These are phyloP conservation scores for Rhopalosiphum maidis DNA, from an alignment of 1,140 invertebrate genomes.

Conservation along the genomic window DNA sequence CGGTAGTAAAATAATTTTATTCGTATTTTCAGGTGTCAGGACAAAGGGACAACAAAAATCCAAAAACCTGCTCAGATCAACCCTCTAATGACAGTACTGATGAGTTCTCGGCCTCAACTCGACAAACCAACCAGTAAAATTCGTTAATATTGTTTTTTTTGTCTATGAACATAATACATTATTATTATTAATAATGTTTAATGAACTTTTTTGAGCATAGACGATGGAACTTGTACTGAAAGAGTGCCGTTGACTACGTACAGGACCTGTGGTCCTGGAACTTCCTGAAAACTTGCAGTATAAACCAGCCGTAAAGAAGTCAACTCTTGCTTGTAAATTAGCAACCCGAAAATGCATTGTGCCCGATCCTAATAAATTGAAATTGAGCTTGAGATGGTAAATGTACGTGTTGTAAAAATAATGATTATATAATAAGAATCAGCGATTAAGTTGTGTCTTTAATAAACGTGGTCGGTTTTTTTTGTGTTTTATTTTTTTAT, in stretches of 20 bases:
- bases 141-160: too few relatives aligned
- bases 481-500: constrained; percentile 18
- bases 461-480: constrained; percentile 1
- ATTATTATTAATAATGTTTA: neutral
- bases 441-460: constrained; percentile 16
- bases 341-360: constrained; percentile 8
- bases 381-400: constrained; percentile 45
- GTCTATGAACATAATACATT: neutral
- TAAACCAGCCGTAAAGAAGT: neutral
- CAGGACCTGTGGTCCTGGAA: constrained; percentile 17
- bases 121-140: constrained; percentile 24
- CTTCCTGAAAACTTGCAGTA: neutral
- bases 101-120: constrained; percentile 20
- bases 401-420: neutral
- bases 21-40: constrained; percentile 47
- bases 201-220: neutral
- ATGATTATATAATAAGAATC: constrained; percentile 26
- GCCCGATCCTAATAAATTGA: neutral
- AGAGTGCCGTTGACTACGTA: neutral
- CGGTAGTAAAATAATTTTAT: neutral
- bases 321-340: neutral
- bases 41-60: constrained; percentile 33
- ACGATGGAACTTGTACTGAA: neutral
- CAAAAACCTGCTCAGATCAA: constrained; percentile 52
- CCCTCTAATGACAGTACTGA: constrained; percentile 53